Base-by-base conservation (phyloP, 2,113 vertebrate species). In the Xiphophorus hellerii region DNA sequence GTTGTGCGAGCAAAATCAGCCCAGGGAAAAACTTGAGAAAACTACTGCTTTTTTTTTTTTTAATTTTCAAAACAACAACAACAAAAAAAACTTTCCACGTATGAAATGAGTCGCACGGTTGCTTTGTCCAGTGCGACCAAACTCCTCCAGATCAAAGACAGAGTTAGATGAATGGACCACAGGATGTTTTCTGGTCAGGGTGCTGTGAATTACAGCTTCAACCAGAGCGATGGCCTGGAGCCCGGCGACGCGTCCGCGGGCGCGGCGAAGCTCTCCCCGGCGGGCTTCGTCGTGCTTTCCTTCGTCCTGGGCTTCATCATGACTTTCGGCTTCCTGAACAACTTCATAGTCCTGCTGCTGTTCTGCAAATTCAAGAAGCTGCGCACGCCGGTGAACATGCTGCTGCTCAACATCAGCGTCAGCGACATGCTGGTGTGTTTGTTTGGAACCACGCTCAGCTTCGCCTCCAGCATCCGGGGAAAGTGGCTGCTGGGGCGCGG, bases 351-450 rank as follows among this genome's bases (percentile, higher is more conserved):
- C 2, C 91, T 97, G 69, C 84, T 96, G 0, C 92, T 97, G 27
- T 97, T 97, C 78, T 96, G 95, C 88, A 96, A 95, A 84, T 97
- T 97, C 87, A 97, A 96, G 90, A 94, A 90, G 9, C 93, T 97
- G 66, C 93, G 96, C 11, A 97, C 96, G 0, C 96, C 96, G 2
- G 96, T 97, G 28, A 97, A 97, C 90, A 95, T 97, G 95, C 89
- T 97, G 62, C 89, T 97, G 78, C 84, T 97, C 77, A 97, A 97
- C 92, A 97, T 97, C 84, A 97, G 96, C 27, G 82, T 96, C 63
- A 97, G 96, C 0, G 96, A 97, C 90, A 96, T 97, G 96, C 64
- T 97, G 71, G 96, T 97, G 85, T 97, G 96, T 67, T 1, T 96
- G 77, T 96, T 95, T 0, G 96, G 96, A 35, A 97, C 96, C 8